Evolutionary conservation across 2,797 vertebrate genomes (phyloP).

Genomic region (Phoeniculus purpureus): DNA sequence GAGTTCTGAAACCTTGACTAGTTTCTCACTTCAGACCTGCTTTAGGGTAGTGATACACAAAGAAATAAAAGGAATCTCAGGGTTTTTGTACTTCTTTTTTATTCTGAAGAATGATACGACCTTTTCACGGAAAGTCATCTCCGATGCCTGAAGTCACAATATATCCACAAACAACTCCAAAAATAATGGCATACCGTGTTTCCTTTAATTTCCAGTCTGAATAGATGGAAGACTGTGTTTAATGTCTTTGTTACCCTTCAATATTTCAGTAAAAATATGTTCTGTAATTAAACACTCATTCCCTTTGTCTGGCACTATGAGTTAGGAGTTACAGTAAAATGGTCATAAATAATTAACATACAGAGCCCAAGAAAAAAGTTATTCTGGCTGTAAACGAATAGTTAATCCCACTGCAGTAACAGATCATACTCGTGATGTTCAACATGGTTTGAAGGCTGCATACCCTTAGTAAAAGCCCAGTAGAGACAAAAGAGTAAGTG

Average conservation of each 20-base stretch:
- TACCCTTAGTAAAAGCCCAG: background rate
- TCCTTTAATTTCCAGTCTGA: slow-evolving; percentile 29
- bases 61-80: slow-evolving; percentile 56
- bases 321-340: background rate
- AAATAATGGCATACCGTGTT: background rate
- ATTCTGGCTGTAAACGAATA: background rate
- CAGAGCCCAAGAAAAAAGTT: background rate
- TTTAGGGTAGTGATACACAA: slow-evolving; percentile 43
- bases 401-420: background rate
- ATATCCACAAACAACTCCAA: slow-evolving; percentile 17
- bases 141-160: slow-evolving; percentile 14
- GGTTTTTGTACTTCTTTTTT: slow-evolving; percentile 14
- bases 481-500: background rate
- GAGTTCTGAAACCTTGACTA: slow-evolving; percentile 44
- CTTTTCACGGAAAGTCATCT: slow-evolving; percentile 42
- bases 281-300: background rate
- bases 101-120: slow-evolving; percentile 37
- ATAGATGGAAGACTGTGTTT: background rate
- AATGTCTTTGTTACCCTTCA: background rate
- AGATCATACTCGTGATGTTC: background rate
- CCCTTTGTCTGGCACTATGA: background rate
- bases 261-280: background rate
- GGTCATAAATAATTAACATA: background rate
- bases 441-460: background rate
- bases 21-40: slow-evolving; percentile 54